Base-by-base conservation (phyloP, 1,140 invertebrate genomes). In the Calephelis nemesis region DNA sequence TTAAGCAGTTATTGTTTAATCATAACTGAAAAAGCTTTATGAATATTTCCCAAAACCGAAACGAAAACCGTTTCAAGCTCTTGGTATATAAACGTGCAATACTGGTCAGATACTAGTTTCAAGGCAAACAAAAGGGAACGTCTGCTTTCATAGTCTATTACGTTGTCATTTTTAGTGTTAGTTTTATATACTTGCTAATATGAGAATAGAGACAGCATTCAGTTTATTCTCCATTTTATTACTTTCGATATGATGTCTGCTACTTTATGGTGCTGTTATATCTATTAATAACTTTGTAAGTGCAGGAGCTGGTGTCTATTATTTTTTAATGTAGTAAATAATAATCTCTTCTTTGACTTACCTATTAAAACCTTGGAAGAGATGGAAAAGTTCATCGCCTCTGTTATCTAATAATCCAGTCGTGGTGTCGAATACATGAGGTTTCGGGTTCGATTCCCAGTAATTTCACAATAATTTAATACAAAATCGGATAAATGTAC, bases 61-160 rank as follows among this genome's bases (percentile, higher is more conserved):
- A 30, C 30, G n/a, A 15, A 50, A 50, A 1, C n/a, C 5, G 7
- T 6, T 50, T 15, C 19, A 30, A 15, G 19, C 52, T 58, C 52
- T 58, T 58, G 7, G 52, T 11, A 11, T 19, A 58, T 66, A 65
- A 54, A 42, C 52, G 19, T 58, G 49, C 15, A 42, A 50, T 40
- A 50, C 19, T 54, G 49, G 49, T 52, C 64, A 65, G 64, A 54
- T 10, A 45, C 49, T 45, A 65, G 48, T 45, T 63, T 45, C 50
- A 40, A 63, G 19, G 64, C 64, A 66, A 45, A 66, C 42, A 58
- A 50, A 52, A 66, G 64, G 40, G 64, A 42, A 52, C 64, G 49
- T 50, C 64, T 63, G 62, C 47, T 63, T 63, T 63, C 64, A 66
- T 66, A 45, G 71, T 77, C 70, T 74, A 58, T 58, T 58, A 74